Conservation (phyloP, 2,113 vertebrate species). For the Empidonax alnorum region DNA sequence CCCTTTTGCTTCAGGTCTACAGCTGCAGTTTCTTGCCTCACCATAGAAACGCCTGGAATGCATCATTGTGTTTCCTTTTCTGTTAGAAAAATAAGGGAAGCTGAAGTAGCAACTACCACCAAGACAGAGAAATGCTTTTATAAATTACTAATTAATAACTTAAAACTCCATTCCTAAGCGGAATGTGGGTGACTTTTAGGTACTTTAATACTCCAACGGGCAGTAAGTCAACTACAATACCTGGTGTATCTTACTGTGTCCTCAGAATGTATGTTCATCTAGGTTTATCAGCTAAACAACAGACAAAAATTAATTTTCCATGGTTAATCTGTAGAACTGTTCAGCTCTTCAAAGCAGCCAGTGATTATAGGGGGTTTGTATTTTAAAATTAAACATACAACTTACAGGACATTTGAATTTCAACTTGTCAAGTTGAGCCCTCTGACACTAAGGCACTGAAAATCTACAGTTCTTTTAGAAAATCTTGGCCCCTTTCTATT, state of each 20-base stretch:
- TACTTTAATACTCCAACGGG: slow-evolving; percentile 15
- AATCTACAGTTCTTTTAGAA: not conserved
- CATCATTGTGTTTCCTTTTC: slow-evolving; percentile 89
- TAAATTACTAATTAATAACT: slow-evolving; percentile 71
- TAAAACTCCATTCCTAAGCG: slow-evolving; percentile 30
- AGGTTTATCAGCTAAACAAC: slow-evolving; percentile 54
- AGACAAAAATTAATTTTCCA: slow-evolving; percentile 59
- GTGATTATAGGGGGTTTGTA: not conserved
- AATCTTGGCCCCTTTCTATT: not conserved
- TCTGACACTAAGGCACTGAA: not conserved
- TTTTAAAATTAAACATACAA: not conserved
- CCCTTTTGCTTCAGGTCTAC: slow-evolving; percentile 82
- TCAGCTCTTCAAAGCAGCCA: not conserved
- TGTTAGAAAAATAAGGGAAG: slow-evolving; percentile 85
- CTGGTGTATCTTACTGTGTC: not conserved
- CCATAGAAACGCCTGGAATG: slow-evolving; percentile 92
- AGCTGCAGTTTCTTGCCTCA: slow-evolving; percentile 94
- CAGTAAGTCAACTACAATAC: not conserved
- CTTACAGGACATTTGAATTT: not conserved
- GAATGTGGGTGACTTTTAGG: slow-evolving; percentile 51
- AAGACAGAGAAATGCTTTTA: slow-evolving; percentile 69
- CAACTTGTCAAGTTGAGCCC: not conserved
- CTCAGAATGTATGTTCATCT: slow-evolving; percentile 36
- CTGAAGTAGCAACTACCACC: slow-evolving; percentile 75
- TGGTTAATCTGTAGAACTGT: not conserved